Evolutionary conservation across 2,113 vertebrate genomes (phyloP).

Genomic region (Zingel zingel): DNA sequence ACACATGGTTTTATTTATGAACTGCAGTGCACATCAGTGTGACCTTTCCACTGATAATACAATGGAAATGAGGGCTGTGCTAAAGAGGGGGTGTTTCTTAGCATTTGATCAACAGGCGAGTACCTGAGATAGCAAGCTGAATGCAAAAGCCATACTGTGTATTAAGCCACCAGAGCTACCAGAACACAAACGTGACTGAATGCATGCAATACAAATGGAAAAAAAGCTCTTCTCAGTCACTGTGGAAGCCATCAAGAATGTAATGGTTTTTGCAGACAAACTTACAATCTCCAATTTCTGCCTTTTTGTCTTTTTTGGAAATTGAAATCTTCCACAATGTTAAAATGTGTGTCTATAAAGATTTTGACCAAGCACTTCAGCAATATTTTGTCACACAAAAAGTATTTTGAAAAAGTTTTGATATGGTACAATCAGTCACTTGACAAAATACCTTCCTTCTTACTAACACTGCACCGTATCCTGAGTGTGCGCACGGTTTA

Average conservation of each 20-base stretch:
- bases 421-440: background rate
- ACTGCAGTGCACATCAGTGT: background rate
- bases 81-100: background rate
- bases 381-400: background rate
- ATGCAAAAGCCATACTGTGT: background rate
- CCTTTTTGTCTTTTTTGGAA: background rate
- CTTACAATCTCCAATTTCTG: background rate
- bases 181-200: background rate
- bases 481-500: background rate
- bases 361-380: background rate
- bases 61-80: background rate
- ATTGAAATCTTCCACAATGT: background rate
- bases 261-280: background rate
- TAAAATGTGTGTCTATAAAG: background rate
- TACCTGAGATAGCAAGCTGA: background rate
- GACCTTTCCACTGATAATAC: constrained; percentile 14
- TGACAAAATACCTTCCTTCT: background rate
- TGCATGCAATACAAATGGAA: background rate
- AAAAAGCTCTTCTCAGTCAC: background rate
- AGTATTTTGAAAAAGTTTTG: background rate
- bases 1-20: background rate
- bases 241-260: background rate
- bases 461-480: background rate
- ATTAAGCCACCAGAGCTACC: background rate
- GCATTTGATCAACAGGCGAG: constrained; percentile 12